A percentile compares a stretch with the other conserved stretches of the same genome.
Evolutionary conservation across 2,888 invertebrate genomes (phyloP).

Genomic region (Diploptera punctata): DNA sequence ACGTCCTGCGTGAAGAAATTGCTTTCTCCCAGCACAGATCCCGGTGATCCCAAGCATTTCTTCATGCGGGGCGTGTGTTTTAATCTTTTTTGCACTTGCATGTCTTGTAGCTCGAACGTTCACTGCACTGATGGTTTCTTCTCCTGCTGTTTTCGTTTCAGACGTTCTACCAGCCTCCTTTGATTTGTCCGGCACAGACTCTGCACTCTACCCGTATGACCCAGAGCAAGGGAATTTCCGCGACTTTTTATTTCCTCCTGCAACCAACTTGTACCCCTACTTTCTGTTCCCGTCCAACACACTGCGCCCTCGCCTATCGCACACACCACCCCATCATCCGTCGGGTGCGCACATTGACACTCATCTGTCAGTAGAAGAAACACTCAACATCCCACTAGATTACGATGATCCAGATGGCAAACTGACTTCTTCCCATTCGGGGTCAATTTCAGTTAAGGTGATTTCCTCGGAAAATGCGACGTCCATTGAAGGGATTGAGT

Average conservation of each 20-base stretch:
- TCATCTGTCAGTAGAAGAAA: slow-evolving; percentile 55
- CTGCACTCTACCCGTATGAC: slow-evolving; percentile 62
- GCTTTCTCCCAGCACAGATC: not conserved
- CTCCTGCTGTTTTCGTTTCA: slow-evolving; percentile 61
- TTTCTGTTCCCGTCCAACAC: slow-evolving; percentile 63
- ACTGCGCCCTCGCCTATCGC: slow-evolving; percentile 51
- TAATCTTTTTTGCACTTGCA: slow-evolving; percentile 6
- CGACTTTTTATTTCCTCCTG: slow-evolving; percentile 62
- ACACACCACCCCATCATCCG: slow-evolving; percentile 44
- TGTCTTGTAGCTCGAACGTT: slow-evolving; percentile 8
- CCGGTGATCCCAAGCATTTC: not conserved
- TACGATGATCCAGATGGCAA: slow-evolving; percentile 48
- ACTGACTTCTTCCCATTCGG: slow-evolving; percentile 50
- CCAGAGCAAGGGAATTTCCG: slow-evolving; percentile 62
- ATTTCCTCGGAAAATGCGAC: slow-evolving; percentile 65
- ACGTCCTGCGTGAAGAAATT: slow-evolving; percentile 8
- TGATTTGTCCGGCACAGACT: slow-evolving; percentile 64
- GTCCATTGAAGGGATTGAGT: slow-evolving; percentile 62
- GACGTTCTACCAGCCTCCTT: slow-evolving; percentile 62
- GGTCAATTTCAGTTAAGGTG: slow-evolving; percentile 64
- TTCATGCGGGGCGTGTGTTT: slow-evolving; percentile 9
- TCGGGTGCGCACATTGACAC: slow-evolving; percentile 42
- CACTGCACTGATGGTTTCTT: slow-evolving; percentile 44
- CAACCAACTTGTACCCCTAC: slow-evolving; percentile 63
- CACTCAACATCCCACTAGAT: slow-evolving; percentile 53